Evolutionary conservation across 2,113 vertebrate species (phyloP).

Genomic region (Canis aureus): DNA sequence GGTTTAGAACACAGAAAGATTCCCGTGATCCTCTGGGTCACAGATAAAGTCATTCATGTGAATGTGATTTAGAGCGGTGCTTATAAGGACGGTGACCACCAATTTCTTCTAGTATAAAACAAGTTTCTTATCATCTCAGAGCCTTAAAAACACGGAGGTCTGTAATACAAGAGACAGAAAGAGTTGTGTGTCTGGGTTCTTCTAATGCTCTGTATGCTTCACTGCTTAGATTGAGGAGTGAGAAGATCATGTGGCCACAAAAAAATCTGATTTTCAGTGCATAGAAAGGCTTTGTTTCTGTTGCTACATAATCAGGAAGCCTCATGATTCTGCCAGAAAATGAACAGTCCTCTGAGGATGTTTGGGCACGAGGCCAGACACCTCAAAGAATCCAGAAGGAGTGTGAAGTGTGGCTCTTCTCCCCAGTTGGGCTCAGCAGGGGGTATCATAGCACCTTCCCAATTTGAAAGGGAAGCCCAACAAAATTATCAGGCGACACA

Average conservation of each 20-base stretch:
- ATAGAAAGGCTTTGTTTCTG: background rate
- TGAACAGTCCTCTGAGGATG: slow-evolving; percentile 1
- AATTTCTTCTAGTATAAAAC: background rate
- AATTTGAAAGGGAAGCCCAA: background rate
- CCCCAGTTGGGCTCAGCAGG: background rate
- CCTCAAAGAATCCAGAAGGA: background rate
- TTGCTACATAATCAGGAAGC: background rate
- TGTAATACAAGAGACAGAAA: background rate
- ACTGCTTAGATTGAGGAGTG: background rate
- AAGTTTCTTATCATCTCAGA: background rate
- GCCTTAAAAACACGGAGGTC: background rate
- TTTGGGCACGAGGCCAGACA: background rate
- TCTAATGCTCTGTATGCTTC: background rate
- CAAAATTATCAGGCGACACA: background rate
- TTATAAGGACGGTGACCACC: background rate
- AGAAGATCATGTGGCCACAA: background rate
- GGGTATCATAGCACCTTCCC: background rate
- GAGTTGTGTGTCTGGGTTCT: background rate
- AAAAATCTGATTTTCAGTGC: background rate
- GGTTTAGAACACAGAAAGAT: background rate
- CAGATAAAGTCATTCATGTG: background rate
- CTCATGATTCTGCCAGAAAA: background rate
- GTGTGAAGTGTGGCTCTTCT: background rate
- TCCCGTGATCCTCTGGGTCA: background rate
- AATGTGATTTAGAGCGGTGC: background rate